phyloP scores from a whole-genome alignment of 1,140 invertebrate genomes.

The Pteromalus puparum region DNA sequence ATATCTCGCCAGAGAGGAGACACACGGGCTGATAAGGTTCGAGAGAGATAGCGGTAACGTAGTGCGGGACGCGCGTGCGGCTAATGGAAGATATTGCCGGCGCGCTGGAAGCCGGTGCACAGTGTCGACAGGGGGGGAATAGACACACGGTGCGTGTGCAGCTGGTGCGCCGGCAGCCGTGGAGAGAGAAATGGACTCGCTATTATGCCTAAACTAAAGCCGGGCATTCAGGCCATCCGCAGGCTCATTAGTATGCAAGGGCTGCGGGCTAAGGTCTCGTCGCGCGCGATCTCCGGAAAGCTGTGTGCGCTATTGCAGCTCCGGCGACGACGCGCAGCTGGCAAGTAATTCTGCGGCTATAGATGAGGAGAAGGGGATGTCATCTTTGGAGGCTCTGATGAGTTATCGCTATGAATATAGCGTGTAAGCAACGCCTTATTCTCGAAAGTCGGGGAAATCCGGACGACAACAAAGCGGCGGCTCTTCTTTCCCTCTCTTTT shows the following conservation, averaged over 20 bases:
- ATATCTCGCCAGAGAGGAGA: neutral
- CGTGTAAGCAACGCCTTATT: no score
- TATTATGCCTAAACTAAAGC: constrained; percentile 72
- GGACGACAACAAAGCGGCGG: neutral
- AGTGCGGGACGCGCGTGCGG: neutral
- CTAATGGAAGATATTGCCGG: constrained; percentile 16
- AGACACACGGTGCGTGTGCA: constrained; percentile 14
- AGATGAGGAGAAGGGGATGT: no score
- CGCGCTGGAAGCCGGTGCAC: neutral
- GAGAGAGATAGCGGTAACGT: constrained; percentile 7
- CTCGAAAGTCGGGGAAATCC: neutral
- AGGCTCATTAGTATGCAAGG: constrained; percentile 71
- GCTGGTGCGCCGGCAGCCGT: constrained; percentile 28
- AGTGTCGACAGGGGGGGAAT: neutral
- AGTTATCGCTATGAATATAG: no score
- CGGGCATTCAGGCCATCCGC: constrained; percentile 66
- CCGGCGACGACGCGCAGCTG: neutral
- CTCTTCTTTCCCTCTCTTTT: neutral
- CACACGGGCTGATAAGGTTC: neutral
- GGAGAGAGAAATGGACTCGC: constrained; percentile 67
- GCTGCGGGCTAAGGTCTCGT: constrained; percentile 5
- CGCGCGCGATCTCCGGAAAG: neutral
- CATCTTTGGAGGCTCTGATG: no score
- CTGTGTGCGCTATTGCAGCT: neutral
- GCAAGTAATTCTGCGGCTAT: neutral